phyloP scores from a whole-genome alignment of 2,888 invertebrate species.

The Tetheella fluctuosa region DNA sequence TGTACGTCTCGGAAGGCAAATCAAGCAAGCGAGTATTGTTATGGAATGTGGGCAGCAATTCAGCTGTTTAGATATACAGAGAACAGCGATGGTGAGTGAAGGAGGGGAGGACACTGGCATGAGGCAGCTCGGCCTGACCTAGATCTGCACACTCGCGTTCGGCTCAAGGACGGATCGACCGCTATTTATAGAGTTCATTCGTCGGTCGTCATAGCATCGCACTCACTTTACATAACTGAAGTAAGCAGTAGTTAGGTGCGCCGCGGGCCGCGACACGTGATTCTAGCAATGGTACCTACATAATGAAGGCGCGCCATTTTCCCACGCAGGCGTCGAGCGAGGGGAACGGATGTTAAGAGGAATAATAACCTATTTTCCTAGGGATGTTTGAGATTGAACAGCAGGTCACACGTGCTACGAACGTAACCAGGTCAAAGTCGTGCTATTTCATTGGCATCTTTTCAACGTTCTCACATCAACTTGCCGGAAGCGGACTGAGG shows the following conservation, averaged over 20 bases:
- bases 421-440: slow-evolving; percentile 50
- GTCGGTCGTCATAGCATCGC: slow-evolving; percentile 72
- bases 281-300: slow-evolving; percentile 35
- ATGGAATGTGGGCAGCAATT: slow-evolving; percentile 48
- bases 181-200: slow-evolving; percentile 82
- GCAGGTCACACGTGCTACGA: slow-evolving; percentile 19
- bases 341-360: slow-evolving; percentile 50
- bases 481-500: slow-evolving; percentile 17
- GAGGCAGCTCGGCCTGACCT: slow-evolving; percentile 75
- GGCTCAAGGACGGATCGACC: slow-evolving; percentile 82
- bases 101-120: slow-evolving; percentile 56
- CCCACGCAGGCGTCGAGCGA: slow-evolving; percentile 59
- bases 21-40: slow-evolving; percentile 44
- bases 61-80: slow-evolving; percentile 43
- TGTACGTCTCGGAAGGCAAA: slow-evolving; percentile 26
- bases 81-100: slow-evolving; percentile 46
- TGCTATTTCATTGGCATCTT: slow-evolving; percentile 18
- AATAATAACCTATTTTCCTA: slow-evolving; percentile 62
- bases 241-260: slow-evolving; percentile 65
- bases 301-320: slow-evolving; percentile 53
- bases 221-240: slow-evolving; percentile 78
- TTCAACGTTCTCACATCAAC: slow-evolving; percentile 11
- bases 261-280: slow-evolving; percentile 58
- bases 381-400: slow-evolving; percentile 42
- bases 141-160: slow-evolving; percentile 73